Evolutionary conservation across 2,113 vertebrate genomes (phyloP), one percentile per base, ranked within the genome.

Genomic region (Melanocharis versteri): DNA sequence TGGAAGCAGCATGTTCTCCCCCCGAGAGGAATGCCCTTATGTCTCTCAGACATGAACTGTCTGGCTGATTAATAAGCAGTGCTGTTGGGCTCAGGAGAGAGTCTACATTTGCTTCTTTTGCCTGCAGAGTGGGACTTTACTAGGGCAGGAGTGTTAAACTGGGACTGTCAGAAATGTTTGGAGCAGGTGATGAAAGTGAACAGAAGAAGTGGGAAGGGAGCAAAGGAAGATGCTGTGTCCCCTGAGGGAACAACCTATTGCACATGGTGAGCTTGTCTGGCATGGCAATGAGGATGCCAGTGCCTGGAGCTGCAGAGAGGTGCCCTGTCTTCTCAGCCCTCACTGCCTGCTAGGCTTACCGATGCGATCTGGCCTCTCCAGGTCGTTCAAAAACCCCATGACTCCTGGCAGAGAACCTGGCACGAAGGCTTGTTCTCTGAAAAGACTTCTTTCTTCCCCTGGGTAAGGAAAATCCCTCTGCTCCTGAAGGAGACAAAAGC

Each of bases 61-160:
- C 83, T 91, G 56, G 33, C n/a, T 94, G 87, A 79, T 82, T 76
- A 92, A 87, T 94, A 64, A 79, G n/a, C 53, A 82, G n/a, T 12
- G 44, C 10, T 54, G 39, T 13, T 62, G 22, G 72, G 57, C 45
- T 83, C 5, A 2, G 18, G 27, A 60, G 35, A 81, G 33, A 83
- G 62, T 31, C 77, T 33, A 30, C 19, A 54, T 82, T 78, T 93
- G 58, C 42, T 68, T 80, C 50, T 60, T 65, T 70, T 6, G 2
- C 56, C 79, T 71, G 24, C 28, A 71, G 56, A 83, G 35, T 0
- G 1, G 12, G 39, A 77, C 35, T 93, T 91, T 45, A 47, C 10
- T 40, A 87, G 39, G 24, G 11, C 53, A 84, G n/a, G 10, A 6
- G 2, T n/a, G 44, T 84, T 87, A 73, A 93, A 56, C 47, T 2